These are phyloP conservation scores for Bambusicola thoracicus DNA, from an alignment of 2,113 vertebrate genomes.

Conservation along the genomic window DNA sequence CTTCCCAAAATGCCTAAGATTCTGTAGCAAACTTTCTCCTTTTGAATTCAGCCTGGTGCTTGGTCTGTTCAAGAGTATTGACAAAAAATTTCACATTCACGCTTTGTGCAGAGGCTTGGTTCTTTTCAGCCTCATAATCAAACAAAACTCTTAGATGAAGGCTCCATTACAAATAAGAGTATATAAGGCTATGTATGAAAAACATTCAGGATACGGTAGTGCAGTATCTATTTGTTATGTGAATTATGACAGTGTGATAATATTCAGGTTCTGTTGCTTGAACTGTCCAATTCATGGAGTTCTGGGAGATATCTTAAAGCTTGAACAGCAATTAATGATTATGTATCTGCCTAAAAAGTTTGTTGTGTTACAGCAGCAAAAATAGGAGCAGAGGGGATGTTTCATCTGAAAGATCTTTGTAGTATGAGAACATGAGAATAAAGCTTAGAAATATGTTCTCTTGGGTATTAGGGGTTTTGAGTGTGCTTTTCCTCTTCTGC, in stretches of 20 bases:
- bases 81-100: neutral
- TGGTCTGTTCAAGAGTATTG: neutral
- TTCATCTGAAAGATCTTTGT: neutral
- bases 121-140: neutral
- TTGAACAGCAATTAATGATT: neutral
- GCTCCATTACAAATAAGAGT: neutral
- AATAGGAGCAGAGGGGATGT: neutral
- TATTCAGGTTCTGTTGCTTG: neutral
- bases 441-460: neutral
- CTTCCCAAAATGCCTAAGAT: neutral
- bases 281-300: neutral
- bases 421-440: neutral
- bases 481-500: neutral
- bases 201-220: neutral
- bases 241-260: neutral
- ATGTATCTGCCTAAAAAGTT: neutral
- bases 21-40: neutral
- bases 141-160: neutral
- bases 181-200: neutral
- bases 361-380: neutral
- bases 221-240: neutral
- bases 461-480: neutral
- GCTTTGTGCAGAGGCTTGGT: neutral
- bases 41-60: conserved; percentile 5
- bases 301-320: neutral